Conservation (phyloP, 2,888 invertebrate species). For the Spodoptera picta region DNA sequence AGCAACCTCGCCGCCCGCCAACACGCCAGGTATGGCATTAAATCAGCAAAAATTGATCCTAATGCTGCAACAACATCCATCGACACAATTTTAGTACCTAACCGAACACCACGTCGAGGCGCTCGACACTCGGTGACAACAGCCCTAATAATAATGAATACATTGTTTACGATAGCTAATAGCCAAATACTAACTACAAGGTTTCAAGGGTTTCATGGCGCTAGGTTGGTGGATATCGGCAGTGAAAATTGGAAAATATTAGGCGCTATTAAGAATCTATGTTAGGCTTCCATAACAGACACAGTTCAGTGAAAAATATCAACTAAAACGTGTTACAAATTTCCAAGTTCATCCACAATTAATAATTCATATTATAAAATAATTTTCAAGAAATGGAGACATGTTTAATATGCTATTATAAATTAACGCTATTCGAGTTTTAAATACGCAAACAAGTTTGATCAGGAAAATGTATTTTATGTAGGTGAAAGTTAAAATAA, state of each 20-base stretch:
- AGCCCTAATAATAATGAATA: constrained; percentile 77
- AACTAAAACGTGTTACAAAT: constrained; percentile 13
- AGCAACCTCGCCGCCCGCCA: constrained; percentile 90
- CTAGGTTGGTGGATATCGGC: constrained; percentile 44
- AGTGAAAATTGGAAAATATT: constrained; percentile 21
- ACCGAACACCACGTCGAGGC: constrained; percentile 23
- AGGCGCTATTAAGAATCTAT: constrained; percentile 25
- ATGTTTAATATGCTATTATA: background rate
- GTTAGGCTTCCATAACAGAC: constrained; percentile 8
- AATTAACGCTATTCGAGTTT: too few relatives aligned
- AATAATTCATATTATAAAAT: background rate
- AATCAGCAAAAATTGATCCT: constrained; percentile 90
- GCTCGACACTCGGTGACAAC: constrained; percentile 15
- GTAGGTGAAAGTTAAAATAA: too few relatives aligned
- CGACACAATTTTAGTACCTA: constrained; percentile 57
- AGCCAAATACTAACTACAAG: constrained; percentile 41
- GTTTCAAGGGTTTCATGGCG: constrained; percentile 39
- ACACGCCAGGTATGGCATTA: constrained; percentile 91
- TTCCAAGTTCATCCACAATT: constrained; percentile 19
- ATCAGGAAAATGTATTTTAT: too few relatives aligned
- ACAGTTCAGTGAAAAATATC: background rate
- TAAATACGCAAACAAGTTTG: too few relatives aligned
- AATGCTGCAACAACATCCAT: constrained; percentile 90
- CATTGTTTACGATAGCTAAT: constrained; percentile 73
- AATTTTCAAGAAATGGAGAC: background rate